Evolutionary conservation across 2,797 vertebrate species (phyloP), one percentile per base, ranked within the genome.

Genomic region (Galaxias olidus): DNA sequence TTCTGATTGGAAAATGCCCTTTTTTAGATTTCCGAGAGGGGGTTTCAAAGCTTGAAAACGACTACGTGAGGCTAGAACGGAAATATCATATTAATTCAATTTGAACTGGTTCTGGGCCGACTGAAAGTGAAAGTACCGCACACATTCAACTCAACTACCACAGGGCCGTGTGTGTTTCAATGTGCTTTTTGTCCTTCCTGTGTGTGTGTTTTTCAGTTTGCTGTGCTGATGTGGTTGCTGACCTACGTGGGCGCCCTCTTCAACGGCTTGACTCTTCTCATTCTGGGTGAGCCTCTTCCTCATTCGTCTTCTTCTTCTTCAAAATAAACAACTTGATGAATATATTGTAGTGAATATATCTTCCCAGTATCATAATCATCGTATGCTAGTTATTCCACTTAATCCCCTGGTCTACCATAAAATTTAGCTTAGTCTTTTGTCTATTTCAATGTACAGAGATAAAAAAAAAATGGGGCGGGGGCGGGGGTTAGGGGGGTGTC

Each of bases 191-290:
- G 10, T 67, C 30, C 83, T 82, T 17, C 14, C 59, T 0, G 7
- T 79, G 7, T 79, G 50, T 82, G n/a, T 2, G 30, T 2, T 30
- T 6, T 90, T 81, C 72, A 99, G 98, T 99, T 99, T 89, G 96
- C 97, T 83, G 97, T 99, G 78, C 91, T 99, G 88, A 99, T 99
- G 96, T 99, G 98, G 98, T 92, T 99, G 81, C 92, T 99, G 93
- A 99, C 98, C 67, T 98, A 99, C 0, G 96, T 99, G 72, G 98
- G 97, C n/a, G 98, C 98, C 40, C 94, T 99, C 84, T 99, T 99
- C 93, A 99, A 99, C 17, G 97, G 97, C 84, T 92, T 99, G 90
- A 99, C 98, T 68, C 94, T 99, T 82, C 92, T 99, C 84, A 98
- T 99, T 82, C 92, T 99, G 90, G 96, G 98, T 99, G 92, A 96